phyloP scores from a whole-genome alignment of 1,140 invertebrate genomes.

The Mycetomoellerius zeteki region DNA sequence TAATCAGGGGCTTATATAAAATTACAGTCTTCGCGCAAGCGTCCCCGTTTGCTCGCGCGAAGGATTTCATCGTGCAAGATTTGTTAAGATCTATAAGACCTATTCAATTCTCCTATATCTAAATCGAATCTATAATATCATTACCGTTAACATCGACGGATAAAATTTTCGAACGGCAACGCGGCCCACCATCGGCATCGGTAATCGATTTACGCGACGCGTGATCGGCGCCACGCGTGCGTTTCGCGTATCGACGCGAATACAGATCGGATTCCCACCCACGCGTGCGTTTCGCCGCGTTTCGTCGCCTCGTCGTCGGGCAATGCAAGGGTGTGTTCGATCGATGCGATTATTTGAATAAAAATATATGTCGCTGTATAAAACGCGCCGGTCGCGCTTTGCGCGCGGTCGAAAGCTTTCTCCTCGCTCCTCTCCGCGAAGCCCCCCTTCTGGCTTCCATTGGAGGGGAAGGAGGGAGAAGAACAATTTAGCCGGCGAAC shows the following conservation, averaged over 20 bases:
- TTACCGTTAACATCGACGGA: not conserved
- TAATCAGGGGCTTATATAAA: conserved; percentile 86
- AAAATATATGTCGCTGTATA: conserved; percentile 70
- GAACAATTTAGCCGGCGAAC: conserved; percentile 73
- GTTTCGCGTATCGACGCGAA: conserved; percentile 26
- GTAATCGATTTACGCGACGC: conserved; percentile 17
- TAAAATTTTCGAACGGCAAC: not conserved
- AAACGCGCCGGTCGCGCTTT: not conserved
- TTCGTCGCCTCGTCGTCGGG: conserved; percentile 59
- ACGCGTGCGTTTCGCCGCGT: conserved; percentile 24
- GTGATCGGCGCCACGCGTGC: too few relatives aligned
- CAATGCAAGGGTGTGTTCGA: conserved; percentile 78
- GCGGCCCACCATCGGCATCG: not conserved
- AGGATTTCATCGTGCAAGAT: not conserved
- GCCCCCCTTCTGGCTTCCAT: not conserved
- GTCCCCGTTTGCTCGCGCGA: conserved; percentile 56
- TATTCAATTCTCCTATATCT: too few relatives aligned
- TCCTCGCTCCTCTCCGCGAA: not conserved
- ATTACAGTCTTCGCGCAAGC: conserved; percentile 74
- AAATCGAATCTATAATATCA: not conserved
- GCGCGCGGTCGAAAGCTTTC: conserved; percentile 70
- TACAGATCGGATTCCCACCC: conserved; percentile 47
- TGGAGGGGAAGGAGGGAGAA: not conserved
- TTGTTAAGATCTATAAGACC: not conserved
- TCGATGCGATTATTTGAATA: conserved; percentile 77